These are phyloP conservation scores for Muraenolepis orangiensis DNA, from an alignment of 2,797 vertebrate genomes.

Conservation along the genomic window DNA sequence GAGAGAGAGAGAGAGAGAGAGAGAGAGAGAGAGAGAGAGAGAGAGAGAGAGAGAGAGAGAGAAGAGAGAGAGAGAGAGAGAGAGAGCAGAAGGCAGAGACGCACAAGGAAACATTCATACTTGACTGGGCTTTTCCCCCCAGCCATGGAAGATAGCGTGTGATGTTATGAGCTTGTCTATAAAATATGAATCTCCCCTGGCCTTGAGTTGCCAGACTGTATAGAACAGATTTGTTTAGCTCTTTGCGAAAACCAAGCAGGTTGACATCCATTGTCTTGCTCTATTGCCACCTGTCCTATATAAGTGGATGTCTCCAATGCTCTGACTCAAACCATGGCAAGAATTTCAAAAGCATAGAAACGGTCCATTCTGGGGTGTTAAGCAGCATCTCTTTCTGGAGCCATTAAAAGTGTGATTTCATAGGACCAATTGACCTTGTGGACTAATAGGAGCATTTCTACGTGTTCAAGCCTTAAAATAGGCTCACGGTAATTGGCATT, in stretches of 20 bases:
- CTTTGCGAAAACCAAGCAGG: not conserved
- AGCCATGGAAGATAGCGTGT: not conserved
- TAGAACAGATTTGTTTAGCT: not conserved
- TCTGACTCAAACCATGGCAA: not conserved
- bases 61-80: slow-evolving; percentile 31
- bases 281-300: not conserved
- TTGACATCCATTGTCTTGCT: not conserved
- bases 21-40: not conserved
- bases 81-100: not conserved
- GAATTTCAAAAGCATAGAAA: not conserved
- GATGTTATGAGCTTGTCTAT: slow-evolving; percentile 7
- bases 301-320: not conserved
- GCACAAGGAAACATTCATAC: not conserved
- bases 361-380: not conserved
- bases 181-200: not conserved
- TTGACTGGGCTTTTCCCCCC: not conserved
- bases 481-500: not conserved
- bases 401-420: not conserved
- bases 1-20: slow-evolving; percentile 21
- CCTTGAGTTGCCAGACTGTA: not conserved
- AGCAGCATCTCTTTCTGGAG: not conserved
- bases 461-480: not conserved
- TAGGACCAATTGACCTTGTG: not conserved
- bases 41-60: slow-evolving; percentile 28
- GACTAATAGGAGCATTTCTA: not conserved